Percentiles rank a stretch among this genome's conserved stretches.
phyloP scores from a whole-genome alignment of 2,888 invertebrate species.

The Cylloceria caligata region DNA sequence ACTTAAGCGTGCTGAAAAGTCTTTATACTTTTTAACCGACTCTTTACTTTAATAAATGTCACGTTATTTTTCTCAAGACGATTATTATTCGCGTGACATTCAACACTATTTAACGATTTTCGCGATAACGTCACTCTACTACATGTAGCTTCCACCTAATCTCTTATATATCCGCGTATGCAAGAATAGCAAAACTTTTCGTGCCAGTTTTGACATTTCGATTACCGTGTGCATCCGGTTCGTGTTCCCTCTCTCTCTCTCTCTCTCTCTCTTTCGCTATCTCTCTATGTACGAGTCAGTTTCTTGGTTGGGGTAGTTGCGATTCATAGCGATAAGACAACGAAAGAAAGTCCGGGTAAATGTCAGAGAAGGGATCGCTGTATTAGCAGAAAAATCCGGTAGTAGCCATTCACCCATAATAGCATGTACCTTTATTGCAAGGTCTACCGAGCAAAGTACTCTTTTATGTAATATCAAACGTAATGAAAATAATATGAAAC shows the following conservation, averaged over 20 bases:
- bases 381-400: slow-evolving; percentile 1
- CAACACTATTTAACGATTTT: neutral
- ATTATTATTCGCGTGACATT: neutral
- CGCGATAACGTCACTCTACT: slow-evolving; percentile 6
- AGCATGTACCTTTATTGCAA: neutral
- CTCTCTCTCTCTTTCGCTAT: neutral
- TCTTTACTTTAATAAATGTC: neutral
- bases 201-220: slow-evolving; percentile 37
- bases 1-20: too few relatives aligned
- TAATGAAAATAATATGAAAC: neutral
- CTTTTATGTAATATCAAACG: slow-evolving; percentile 1
- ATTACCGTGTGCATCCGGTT: slow-evolving; percentile 35
- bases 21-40: neutral
- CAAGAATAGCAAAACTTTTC: slow-evolving; percentile 17
- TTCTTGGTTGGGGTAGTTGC: slow-evolving; percentile 10
- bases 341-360: slow-evolving; percentile 28
- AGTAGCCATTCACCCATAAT: neutral
- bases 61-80: neutral
- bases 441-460: slow-evolving; percentile 10
- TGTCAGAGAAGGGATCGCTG: slow-evolving; percentile 24
- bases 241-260: neutral
- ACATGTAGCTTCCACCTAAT: neutral
- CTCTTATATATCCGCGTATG: neutral
- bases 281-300: neutral
- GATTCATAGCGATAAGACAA: slow-evolving; percentile 21